Evolutionary conservation across 2,113 vertebrate species (phyloP), one percentile per base, ranked within the genome.

Genomic region (Zosterops japonicus): DNA sequence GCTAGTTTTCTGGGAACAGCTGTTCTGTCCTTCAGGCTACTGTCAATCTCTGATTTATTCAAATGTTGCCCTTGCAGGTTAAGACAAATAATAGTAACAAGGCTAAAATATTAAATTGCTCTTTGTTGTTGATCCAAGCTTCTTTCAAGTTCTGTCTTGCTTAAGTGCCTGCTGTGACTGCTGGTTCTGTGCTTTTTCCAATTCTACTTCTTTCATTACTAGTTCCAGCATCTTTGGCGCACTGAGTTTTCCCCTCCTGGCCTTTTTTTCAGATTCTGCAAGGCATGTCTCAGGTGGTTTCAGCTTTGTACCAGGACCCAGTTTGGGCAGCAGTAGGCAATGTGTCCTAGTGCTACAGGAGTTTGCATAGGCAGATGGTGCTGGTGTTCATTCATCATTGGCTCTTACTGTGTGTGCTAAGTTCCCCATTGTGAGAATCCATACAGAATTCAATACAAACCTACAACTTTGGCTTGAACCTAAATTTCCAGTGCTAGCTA

Each of bases 131-230:
- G 36, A 65, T 91, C 78, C 82, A 93, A 33, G 31, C 57, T 82
- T 79, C n/a, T 60, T 76, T 91, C 87, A 95, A 91, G 92, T 68
- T 91, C 31, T 69, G 17, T 93, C 94, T 95, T 96, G 94, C 79
- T 65, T 53, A 74, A 89, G 53, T 84, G 70, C 47, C 35, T 87
- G 39, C 61, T 75, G 33, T 84, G 69, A 94, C 72, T 91, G 47
- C 79, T 68, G 81, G 44, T 82, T 89, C 68, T 33, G 49, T 75
- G 65, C 10, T 64, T 90, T 52, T 85, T 71, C 74, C 60, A 71
- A 0, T 72, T 90, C 21, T 74, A n/a, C 25, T 59, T 64, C 67
- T 86, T 46, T 78, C 41, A 23, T 61, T 55, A 60, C 55, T 67
- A 55, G 13, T 82, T 87, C 29, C 70, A 94, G 70, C 53, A 76